These are phyloP conservation scores for Gallinago jamesoni DNA, from an alignment of 2,113 vertebrate species.

Conservation along the genomic window DNA sequence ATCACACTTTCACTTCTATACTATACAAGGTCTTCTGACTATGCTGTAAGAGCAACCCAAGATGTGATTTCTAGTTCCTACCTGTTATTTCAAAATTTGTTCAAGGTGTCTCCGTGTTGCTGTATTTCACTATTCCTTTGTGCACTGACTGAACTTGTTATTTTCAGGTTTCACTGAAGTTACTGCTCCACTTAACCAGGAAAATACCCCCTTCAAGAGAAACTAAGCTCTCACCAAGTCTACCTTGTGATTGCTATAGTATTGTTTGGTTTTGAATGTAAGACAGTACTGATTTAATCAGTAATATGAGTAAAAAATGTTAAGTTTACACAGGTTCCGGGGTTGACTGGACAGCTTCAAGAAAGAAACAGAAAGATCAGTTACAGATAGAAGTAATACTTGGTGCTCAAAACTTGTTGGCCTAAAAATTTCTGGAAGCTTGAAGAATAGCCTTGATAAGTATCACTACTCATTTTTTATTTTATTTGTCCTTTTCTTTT, in stretches of 20 bases:
- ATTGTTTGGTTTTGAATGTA: not conserved
- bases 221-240: not conserved
- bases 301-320: not conserved
- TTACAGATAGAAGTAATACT: not conserved
- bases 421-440: not conserved
- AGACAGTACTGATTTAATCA: not conserved
- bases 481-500: not conserved
- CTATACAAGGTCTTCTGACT: not conserved
- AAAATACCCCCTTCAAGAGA: not conserved
- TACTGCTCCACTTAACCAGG: not conserved
- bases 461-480: not conserved
- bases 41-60: not conserved
- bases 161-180: not conserved
- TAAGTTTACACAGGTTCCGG: not conserved
- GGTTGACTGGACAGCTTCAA: not conserved
- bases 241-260: not conserved
- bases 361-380: not conserved
- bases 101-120: not conserved
- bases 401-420: not conserved
- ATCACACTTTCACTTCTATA: not conserved
- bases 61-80: not conserved
- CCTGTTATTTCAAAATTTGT: not conserved
- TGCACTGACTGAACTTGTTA: not conserved
- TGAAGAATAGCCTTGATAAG: not conserved
- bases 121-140: not conserved